phyloP scores from a whole-genome alignment of 2,113 vertebrate genomes.

The Phainopepla nitens region DNA sequence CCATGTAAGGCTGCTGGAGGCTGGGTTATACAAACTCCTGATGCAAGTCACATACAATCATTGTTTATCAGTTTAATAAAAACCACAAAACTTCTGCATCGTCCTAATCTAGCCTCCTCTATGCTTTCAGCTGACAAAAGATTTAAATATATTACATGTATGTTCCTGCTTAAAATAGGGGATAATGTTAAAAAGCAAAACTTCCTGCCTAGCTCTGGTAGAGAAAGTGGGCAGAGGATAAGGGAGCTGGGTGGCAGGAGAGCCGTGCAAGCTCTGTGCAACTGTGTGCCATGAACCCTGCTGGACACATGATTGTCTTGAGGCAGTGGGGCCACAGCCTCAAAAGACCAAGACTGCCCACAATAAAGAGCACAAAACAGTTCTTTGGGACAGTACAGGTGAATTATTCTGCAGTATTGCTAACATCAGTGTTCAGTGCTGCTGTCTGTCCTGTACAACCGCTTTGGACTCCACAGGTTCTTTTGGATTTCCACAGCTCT shows the following conservation, averaged over 20 bases:
- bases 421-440: background rate
- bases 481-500: background rate
- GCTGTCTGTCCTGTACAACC: background rate
- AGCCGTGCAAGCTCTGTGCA: background rate
- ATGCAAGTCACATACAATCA: background rate
- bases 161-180: background rate
- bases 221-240: conserved; percentile 20
- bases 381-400: background rate
- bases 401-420: background rate
- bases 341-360: background rate
- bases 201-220: conserved; percentile 8
- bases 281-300: accelerated
- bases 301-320: accelerated
- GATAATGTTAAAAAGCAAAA: conserved; percentile 7
- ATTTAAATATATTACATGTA: background rate
- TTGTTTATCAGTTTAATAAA: background rate
- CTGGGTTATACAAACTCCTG: background rate
- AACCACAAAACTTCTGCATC: background rate
- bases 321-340: background rate
- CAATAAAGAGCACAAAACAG: background rate
- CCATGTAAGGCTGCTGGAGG: background rate
- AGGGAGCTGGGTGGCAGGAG: background rate
- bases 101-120: background rate
- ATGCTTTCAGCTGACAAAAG: background rate
- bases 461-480: background rate